Base-by-base conservation (phyloP, 2,797 vertebrate species). In the Lepus townsendii region DNA sequence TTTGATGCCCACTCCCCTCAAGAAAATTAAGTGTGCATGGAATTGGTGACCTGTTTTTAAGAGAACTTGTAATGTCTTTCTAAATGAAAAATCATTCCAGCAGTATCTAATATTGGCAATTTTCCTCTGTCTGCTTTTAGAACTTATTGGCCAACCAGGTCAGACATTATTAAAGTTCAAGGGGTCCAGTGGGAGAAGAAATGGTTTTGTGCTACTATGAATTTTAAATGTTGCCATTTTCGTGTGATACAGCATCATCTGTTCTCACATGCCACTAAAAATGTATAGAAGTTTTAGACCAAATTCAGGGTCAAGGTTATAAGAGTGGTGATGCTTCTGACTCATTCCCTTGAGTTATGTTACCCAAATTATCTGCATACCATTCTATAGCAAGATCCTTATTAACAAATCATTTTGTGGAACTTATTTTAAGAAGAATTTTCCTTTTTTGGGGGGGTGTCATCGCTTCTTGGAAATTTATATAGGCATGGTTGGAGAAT, bases 81-180 rank as follows among this genome's bases (percentile, higher is more conserved):
- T 97, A 97, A 98, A 98, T 97, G 97, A 98, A 98, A 98, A 98
- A 97, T 98, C 95, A 97, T 97, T 97, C 96, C 95, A 98, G 97
- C 96, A 96, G 90, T 98, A 91, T 97, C 96, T 97, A 98, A 97
- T 97, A 95, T 97, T 98, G 97, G 96, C 97, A 97, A 95, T 98
- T 98, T 98, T 97, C 96, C 78, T 98, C 97, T 98, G 97, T 97
- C 97, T 97, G 94, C 97, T 97, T 97, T 97, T 98, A 97, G 96
- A 98, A 98, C 98, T 97, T 98, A 98, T 95, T 98, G 97, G 97
- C 96, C 97, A 98, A 97, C 96, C 95, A 98, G 98, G 97, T 98
- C 98, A 98, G 98, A 97, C 97, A 97, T 98, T 98, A 98, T 98
- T 98, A 98, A 98, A 98, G 98, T 98, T 98, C 98, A 98, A 97